Evolutionary conservation across 2,888 invertebrate genomes (phyloP).

Genomic region (Hermaeophaga mercurialis): DNA sequence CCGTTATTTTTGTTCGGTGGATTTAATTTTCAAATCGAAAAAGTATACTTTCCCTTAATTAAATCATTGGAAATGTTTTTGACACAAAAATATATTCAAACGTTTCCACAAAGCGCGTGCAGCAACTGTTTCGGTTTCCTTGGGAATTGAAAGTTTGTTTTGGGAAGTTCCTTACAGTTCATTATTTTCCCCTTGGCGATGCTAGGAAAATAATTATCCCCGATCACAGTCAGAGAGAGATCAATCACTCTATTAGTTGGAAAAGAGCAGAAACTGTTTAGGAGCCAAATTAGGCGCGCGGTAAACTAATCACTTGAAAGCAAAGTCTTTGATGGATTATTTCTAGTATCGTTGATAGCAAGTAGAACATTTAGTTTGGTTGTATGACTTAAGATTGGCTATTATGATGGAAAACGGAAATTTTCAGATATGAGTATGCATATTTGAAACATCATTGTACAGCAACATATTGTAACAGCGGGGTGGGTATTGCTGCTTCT

Average conservation of each 20-base stretch:
- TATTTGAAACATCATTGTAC: too few relatives aligned
- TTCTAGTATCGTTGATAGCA: background rate
- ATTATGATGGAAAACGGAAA: background rate
- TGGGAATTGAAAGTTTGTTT: slow-evolving; percentile 16
- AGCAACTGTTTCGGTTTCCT: slow-evolving; percentile 3
- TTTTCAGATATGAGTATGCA: too few relatives aligned
- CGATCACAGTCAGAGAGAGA: slow-evolving; percentile 22
- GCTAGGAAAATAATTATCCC: slow-evolving; percentile 30
- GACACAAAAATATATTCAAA: slow-evolving; percentile 6
- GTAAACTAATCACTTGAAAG: slow-evolving; percentile 13
- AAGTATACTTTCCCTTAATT: too few relatives aligned
- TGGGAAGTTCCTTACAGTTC: slow-evolving; percentile 27
- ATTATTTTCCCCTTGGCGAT: slow-evolving; percentile 26
- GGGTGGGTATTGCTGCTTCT: too few relatives aligned
- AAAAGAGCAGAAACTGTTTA: slow-evolving; percentile 12
- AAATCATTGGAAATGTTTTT: background rate
- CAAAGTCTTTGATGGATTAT: slow-evolving; percentile 5
- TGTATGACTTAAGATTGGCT: too few relatives aligned
- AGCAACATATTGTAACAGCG: too few relatives aligned
- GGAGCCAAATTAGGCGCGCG: slow-evolving; percentile 8
- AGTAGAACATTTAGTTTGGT: too few relatives aligned
- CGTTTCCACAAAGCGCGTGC: slow-evolving; percentile 1
- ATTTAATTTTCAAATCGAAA: too few relatives aligned
- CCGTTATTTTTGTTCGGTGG: too few relatives aligned
- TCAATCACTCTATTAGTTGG: slow-evolving; percentile 27